These are phyloP conservation scores for Autographa pulchrina DNA, from an alignment of 2,888 invertebrate species.

Conservation along the genomic window DNA sequence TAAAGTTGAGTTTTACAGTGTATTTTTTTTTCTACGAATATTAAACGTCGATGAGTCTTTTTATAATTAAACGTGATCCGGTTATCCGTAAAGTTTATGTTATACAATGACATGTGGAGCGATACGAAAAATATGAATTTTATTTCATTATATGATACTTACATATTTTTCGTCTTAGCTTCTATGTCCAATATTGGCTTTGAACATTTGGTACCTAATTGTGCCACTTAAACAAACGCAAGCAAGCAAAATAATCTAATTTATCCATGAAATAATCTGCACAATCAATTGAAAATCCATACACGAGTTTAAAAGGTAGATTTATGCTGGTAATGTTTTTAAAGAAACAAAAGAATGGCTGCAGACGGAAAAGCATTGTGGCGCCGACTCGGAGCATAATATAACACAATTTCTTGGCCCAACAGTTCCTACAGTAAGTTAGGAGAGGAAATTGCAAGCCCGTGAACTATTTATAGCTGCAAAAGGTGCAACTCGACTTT, in stretches of 20 bases:
- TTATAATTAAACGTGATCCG: too few relatives aligned
- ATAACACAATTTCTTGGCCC: slow-evolving; percentile 55
- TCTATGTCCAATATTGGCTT: too few relatives aligned
- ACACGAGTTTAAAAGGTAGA: slow-evolving; percentile 24
- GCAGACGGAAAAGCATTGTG: slow-evolving; percentile 40
- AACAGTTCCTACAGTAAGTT: slow-evolving; percentile 47
- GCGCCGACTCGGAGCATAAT: slow-evolving; percentile 43
- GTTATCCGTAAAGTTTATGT: too few relatives aligned
- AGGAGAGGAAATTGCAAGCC: slow-evolving; percentile 58
- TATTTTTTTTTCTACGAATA: too few relatives aligned
- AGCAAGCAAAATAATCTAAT: slow-evolving; percentile 5
- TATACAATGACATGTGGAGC: too few relatives aligned
- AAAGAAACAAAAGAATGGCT: slow-evolving; percentile 46
- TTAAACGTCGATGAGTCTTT: too few relatives aligned
- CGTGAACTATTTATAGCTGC: slow-evolving; percentile 53
- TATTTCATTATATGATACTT: too few relatives aligned
- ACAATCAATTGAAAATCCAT: slow-evolving; percentile 26
- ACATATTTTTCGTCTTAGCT: too few relatives aligned
- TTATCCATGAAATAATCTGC: slow-evolving; percentile 11
- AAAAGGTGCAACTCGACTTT: slow-evolving; percentile 44
- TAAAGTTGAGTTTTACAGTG: too few relatives aligned
- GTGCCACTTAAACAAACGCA: not conserved
- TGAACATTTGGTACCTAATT: not conserved
- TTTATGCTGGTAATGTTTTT: slow-evolving; percentile 16
- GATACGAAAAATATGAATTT: too few relatives aligned